Evolutionary conservation across 2,797 vertebrate genomes (phyloP).

Genomic region (Betta splendens): DNA sequence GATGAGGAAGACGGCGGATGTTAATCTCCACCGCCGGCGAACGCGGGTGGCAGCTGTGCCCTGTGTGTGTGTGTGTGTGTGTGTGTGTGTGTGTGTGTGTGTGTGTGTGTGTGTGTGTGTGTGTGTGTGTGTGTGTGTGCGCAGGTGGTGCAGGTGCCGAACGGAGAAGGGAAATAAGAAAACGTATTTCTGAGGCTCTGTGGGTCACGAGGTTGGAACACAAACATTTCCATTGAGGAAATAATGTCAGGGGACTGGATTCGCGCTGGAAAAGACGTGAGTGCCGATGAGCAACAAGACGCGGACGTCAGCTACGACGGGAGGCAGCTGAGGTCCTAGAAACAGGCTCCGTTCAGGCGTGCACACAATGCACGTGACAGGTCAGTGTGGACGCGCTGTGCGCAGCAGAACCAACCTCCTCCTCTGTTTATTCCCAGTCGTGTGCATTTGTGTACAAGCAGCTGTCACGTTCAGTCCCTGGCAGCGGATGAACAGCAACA

Average conservation of each 20-base stretch:
- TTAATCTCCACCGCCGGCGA: slow-evolving; percentile 31
- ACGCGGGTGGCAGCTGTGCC: slow-evolving; percentile 31
- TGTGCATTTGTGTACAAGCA: too few relatives aligned
- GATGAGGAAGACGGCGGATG: not conserved
- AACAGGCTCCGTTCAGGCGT: too few relatives aligned
- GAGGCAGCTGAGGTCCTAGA: not conserved
- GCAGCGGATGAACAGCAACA: too few relatives aligned
- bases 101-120: not conserved
- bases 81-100: slow-evolving; percentile 1
- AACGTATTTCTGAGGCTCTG: not conserved
- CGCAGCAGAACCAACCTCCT: too few relatives aligned
- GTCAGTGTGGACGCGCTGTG: too few relatives aligned
- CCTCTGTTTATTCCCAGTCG: too few relatives aligned
- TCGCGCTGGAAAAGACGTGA: slow-evolving; percentile 3
- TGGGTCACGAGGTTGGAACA: slow-evolving; percentile 20
- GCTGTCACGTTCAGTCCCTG: too few relatives aligned
- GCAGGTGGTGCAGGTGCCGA: slow-evolving; percentile 20
- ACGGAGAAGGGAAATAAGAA: slow-evolving; percentile 23
- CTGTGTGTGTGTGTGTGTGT: not conserved
- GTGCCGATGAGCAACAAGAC: not conserved
- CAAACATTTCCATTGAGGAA: not conserved
- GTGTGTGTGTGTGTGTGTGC: not conserved
- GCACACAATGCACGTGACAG: too few relatives aligned
- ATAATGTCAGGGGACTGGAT: slow-evolving; percentile 3
- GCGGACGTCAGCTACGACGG: not conserved